These are phyloP conservation scores for Eupithecia subumbrata DNA, from an alignment of 2,888 invertebrate species.

Conservation along the genomic window DNA sequence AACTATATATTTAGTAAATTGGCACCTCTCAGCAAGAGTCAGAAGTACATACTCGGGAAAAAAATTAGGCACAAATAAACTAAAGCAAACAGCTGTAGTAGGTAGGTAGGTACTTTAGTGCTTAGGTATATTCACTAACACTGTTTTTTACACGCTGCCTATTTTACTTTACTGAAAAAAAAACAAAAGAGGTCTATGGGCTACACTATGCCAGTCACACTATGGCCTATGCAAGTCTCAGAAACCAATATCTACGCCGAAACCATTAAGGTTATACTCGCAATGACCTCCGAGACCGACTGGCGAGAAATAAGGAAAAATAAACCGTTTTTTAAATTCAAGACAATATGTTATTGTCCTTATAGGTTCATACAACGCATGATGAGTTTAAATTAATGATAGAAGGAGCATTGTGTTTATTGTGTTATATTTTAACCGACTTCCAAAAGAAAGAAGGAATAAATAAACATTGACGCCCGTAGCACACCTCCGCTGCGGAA, in stretches of 20 bases:
- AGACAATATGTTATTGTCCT: conserved; percentile 7
- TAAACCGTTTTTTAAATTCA: neutral
- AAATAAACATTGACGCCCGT: no score
- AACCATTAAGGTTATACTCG: neutral
- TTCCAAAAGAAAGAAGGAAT: no score
- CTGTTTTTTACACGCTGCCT: no score
- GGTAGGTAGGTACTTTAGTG: neutral
- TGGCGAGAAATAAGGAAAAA: conserved; percentile 4
- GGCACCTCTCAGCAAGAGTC: neutral
- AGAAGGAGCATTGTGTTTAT: neutral
- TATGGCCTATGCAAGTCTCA: neutral
- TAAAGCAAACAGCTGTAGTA: neutral
- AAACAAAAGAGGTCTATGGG: neutral
- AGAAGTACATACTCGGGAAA: neutral
- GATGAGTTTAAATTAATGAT: neutral
- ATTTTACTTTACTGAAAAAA: no score
- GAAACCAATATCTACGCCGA: neutral
- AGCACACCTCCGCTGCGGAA: no score
- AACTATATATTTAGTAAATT: no score
- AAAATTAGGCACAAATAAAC: neutral
- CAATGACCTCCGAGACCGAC: conserved; percentile 5
- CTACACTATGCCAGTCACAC: neutral
- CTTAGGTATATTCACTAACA: neutral
- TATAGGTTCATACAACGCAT: neutral
- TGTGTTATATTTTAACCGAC: no score